Evolutionary conservation across 2,113 vertebrate genomes (phyloP).

Genomic region (Melanocharis versteri): DNA sequence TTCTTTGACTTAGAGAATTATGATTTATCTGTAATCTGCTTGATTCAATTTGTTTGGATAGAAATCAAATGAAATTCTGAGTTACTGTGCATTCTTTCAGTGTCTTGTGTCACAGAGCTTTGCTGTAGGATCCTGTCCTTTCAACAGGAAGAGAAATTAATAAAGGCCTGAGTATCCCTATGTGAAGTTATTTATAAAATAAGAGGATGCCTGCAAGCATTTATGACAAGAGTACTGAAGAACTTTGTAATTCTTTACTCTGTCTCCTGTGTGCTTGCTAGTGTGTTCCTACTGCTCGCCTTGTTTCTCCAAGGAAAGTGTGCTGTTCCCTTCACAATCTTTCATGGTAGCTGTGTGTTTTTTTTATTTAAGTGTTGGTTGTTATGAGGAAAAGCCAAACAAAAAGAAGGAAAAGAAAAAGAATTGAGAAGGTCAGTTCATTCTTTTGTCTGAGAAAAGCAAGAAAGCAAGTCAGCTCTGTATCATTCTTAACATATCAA

Average conservation of each 20-base stretch:
- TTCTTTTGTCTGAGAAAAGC: background rate
- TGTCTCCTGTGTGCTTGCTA: background rate
- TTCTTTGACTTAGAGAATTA: background rate
- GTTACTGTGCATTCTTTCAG: background rate
- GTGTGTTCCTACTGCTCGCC: background rate
- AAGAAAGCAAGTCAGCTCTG: background rate
- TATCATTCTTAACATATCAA: background rate
- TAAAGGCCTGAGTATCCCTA: background rate
- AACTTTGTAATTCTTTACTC: background rate
- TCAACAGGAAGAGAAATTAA: background rate
- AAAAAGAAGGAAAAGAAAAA: background rate
- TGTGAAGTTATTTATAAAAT: background rate
- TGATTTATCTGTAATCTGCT: background rate
- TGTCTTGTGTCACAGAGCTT: background rate
- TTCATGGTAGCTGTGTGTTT: background rate
- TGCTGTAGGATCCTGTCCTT: background rate
- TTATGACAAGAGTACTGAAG: background rate
- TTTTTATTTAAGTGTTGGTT: background rate
- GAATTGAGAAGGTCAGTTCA: background rate
- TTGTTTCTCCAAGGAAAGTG: background rate
- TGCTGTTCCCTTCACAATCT: background rate
- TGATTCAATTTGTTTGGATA: background rate
- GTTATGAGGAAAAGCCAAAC: background rate
- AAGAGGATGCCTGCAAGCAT: background rate
- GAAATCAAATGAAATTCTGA: background rate